Percentiles rank a stretch among this genome's conserved stretches.
phyloP scores from a whole-genome alignment of 2,113 vertebrate species.

The Neolamprologus falcicula region DNA sequence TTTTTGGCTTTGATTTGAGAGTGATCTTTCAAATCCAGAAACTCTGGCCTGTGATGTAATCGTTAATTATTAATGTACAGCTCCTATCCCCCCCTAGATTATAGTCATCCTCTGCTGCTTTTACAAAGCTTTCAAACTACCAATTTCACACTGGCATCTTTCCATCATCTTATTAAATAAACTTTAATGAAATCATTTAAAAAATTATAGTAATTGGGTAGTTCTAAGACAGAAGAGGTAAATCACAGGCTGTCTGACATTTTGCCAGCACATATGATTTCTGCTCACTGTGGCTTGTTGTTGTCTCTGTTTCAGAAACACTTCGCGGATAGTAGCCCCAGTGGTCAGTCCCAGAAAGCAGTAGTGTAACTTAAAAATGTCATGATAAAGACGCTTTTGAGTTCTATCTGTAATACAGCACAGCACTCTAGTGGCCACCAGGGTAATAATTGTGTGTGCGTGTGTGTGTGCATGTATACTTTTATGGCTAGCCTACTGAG shows the following conservation, averaged over 20 bases:
- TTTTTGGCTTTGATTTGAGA: background rate
- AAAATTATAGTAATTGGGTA: background rate
- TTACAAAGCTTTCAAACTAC: background rate
- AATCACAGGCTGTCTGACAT: background rate
- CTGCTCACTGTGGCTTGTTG: background rate
- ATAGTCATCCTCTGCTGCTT: background rate
- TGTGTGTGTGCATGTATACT: background rate
- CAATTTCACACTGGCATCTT: background rate
- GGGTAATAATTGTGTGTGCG: constrained; percentile 43
- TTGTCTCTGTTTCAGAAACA: constrained; percentile 1
- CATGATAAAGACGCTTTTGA: constrained; percentile 31
- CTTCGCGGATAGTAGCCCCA: background rate
- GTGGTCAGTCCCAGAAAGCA: constrained; percentile 1
- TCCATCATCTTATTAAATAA: background rate
- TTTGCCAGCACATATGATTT: background rate
- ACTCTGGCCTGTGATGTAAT: background rate
- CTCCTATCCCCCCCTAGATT: background rate
- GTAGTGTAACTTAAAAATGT: constrained; percentile 29
- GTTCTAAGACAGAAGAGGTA: background rate
- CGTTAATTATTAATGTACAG: background rate
- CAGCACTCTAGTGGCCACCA: constrained; percentile 77
- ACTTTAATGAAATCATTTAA: background rate
- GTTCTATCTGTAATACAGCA: constrained; percentile 69
- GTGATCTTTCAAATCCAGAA: background rate
- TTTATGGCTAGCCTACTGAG: background rate